Evolutionary conservation across 2,888 invertebrate species (phyloP), one percentile per base, ranked within the genome.

Genomic region (Hirtodrosophila cameraria): DNA sequence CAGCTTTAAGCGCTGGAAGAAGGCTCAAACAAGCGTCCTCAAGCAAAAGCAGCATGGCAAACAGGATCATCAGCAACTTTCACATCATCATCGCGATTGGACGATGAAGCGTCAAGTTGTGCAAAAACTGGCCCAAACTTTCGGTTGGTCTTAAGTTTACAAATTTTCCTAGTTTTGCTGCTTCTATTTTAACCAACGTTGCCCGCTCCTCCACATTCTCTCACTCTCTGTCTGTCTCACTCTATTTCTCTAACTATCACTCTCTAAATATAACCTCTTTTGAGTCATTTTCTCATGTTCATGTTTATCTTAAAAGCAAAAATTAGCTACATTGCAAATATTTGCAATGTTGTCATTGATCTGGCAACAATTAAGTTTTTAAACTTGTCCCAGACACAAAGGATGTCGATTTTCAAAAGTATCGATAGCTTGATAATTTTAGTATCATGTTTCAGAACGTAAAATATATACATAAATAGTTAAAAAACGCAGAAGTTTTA

Each of bases 1-100:
- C 33, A 58, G 7, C 15, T 84, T 83, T 46, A 90, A 89, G 70
- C 83, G 90, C 50, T 89, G 90, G 90, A 90, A 90, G 72, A 90
- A 90, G 83, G 80, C 86, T 7, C 48, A 31, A 4, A 15, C 13
- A 35, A 25, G 20, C 12, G 11, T 33, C 45, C 68, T 45, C 11
- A 35, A 53, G 12, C 48, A 36, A 6, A 58, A 36, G 25, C 43
- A 30, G 31, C 16, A 16, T 18, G 35, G 43, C 43, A 41, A 20
- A 35, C 50, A 7, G 23, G 15, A 52, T 16, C 45, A 28, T 1
- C 23, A 5, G 8, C 23, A 23, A 1, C 8, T 5, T 23, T 2
- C 23, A n/a, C n/a, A n/a, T n/a, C n/a, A n/a, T n/a, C n/a, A n/a
- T n/a, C 46, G 36, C 1, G 35, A 45, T 5, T 39, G 43, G 43